Base-by-base conservation (phyloP, 2,797 vertebrate species). In the Semaprochilodus insignis region DNA sequence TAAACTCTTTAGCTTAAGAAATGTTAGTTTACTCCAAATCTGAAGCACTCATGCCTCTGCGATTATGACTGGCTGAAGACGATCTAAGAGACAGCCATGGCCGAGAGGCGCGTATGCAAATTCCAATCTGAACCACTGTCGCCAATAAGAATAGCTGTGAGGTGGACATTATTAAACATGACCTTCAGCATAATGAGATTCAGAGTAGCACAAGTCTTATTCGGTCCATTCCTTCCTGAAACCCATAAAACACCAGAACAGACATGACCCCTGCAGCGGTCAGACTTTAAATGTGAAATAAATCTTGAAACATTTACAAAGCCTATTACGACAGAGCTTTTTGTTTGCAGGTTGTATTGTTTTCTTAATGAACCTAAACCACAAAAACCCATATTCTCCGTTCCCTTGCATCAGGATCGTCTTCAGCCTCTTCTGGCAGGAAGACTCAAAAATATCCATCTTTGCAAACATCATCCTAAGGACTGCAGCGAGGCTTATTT, bases 161-260 rank as follows among this genome's bases (percentile, higher is more conserved):
- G 67, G 36, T 23, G 67, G 36, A 48, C 67, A 70, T 70, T 75
- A 59, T 60, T 59, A 81, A 81, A 60, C 44, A 31, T 55, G 19
- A 70, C 80, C 80, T 81, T 60, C 65, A 60, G 14, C 31, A 60
- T 70, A 48, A 44, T 65, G 19, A 51, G n/a, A 44, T 48, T 63
- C 55, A 48, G 23, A 48, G 36, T 25, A 25, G 23, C 4, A 36
- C 40, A 51, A 27, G 60, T 77, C 40, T 48, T 5, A 19, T 69
- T 59, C n/a, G 31, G 1, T 67, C 62, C 52, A 54, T 59, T 34
- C 16, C 60, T 19, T 31, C 31, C 48, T 54, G 27, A 36, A 34
- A 36, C 25, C 63, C 63, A 66, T 34, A 66, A 66, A 66, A 66
- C 31, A 66, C 3, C 63, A 34, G 63, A 66, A 11, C 63, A 19